These are phyloP conservation scores for Neotoxoptera formosana DNA, from an alignment of 1,140 invertebrate species.

Conservation along the genomic window DNA sequence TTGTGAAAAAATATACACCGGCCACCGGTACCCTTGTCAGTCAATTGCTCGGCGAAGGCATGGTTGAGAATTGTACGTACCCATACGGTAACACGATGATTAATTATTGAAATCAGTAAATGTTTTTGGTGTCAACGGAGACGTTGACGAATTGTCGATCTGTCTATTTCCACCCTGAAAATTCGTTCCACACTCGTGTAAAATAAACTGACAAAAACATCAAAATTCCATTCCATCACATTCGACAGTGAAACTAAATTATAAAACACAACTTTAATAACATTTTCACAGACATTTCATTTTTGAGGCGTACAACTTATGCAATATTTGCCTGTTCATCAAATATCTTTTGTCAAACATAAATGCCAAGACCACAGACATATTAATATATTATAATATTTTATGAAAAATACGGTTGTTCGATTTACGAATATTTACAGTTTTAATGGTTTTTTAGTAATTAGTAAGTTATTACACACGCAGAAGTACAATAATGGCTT, in stretches of 20 bases:
- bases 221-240: background rate
- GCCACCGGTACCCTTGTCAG: background rate
- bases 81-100: background rate
- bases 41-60: background rate
- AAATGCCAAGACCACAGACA: background rate
- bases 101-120: slow-evolving; percentile 19
- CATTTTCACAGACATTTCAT: background rate
- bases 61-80: background rate
- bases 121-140: background rate
- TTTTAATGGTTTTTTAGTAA: background rate
- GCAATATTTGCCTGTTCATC: background rate
- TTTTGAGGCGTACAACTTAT: background rate
- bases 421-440: background rate
- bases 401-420: background rate
- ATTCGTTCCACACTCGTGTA: background rate
- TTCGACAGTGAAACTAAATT: background rate
- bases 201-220: slow-evolving; percentile 2
- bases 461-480: background rate
- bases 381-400: background rate
- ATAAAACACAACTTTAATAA: background rate
- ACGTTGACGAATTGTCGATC: slow-evolving; percentile 13
- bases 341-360: background rate
- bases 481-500: background rate
- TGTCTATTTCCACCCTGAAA: background rate
- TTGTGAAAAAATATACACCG: background rate